Conservation (phyloP, 2,113 vertebrate genomes). For the Dissostichus mawsoni region DNA sequence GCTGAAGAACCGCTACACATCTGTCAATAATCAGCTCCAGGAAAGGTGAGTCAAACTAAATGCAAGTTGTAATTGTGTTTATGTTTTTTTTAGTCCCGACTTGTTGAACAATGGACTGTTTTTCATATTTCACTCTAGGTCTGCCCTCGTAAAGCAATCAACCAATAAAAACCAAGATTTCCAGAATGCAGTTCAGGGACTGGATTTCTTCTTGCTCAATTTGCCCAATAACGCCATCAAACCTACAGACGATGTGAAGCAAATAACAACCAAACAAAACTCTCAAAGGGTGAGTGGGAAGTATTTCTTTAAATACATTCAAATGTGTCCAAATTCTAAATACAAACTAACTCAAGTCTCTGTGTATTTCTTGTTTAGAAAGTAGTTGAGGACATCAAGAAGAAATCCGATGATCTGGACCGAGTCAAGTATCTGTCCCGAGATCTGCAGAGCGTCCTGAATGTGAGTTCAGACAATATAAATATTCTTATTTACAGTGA, state of each 20-base stretch:
- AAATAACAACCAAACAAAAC: constrained; percentile 88
- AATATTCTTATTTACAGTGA: neutral
- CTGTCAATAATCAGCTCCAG: constrained; percentile 88
- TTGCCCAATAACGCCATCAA: constrained; percentile 85
- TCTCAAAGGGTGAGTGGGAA: constrained; percentile 88
- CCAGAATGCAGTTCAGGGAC: constrained; percentile 86
- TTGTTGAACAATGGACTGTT: neutral
- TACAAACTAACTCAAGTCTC: neutral
- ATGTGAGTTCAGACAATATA: constrained; percentile 78
- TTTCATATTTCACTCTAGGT: constrained; percentile 74
- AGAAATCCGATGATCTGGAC: constrained; percentile 85
- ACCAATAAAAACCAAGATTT: constrained; percentile 89
- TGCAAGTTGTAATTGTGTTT: neutral
- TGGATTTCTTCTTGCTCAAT: constrained; percentile 91
- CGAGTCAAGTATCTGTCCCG: constrained; percentile 81
- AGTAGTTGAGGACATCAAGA: constrained; percentile 88
- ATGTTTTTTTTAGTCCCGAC: too few species aligned
- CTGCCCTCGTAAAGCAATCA: constrained; percentile 85
- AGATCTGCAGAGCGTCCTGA: constrained; percentile 87
- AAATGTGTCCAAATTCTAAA: neutral
- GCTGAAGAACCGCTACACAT: constrained; percentile 90
- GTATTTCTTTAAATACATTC: neutral
- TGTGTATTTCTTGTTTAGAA: constrained; percentile 80
- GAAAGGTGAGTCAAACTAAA: constrained; percentile 83
- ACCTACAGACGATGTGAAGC: constrained; percentile 83